These are phyloP conservation scores for Spodoptera litura DNA, from an alignment of 1,140 invertebrate genomes.

Conservation along the genomic window DNA sequence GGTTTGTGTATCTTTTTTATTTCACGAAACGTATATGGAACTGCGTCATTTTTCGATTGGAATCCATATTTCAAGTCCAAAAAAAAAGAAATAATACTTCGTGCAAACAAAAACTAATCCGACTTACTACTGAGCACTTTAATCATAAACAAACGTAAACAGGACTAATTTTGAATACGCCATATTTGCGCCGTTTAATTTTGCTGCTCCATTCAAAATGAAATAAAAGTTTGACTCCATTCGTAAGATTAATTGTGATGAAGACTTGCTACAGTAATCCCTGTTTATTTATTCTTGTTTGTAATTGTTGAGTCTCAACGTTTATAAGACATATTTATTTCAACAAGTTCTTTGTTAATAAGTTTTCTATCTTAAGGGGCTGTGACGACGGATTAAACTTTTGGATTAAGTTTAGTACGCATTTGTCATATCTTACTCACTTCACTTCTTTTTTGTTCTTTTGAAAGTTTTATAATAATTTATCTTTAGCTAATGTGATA, in stretches of 20 bases:
- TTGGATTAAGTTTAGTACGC: not conserved
- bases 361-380: conserved; percentile 8
- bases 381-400: not conserved
- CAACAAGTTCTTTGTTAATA: conserved; percentile 19
- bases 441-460: not conserved
- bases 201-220: no score
- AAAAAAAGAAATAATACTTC: no score
- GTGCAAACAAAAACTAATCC: no score
- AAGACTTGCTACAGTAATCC: conserved; percentile 9
- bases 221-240: conserved; percentile 20
- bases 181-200: not conserved
- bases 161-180: not conserved
- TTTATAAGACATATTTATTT: conserved; percentile 31
- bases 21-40: no score
- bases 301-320: conserved; percentile 7
- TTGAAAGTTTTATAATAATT: not conserved
- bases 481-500: not conserved
- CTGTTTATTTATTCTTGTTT: conserved; percentile 28
- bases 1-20: no score
- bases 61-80: no score
- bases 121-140: not conserved
- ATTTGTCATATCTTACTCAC: conserved; percentile 1
- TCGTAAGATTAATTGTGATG: conserved; percentile 13
- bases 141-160: not conserved
- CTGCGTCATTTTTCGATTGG: no score